Base-by-base conservation (phyloP, 2,888 invertebrate genomes). In the Horisme vitalbata region DNA sequence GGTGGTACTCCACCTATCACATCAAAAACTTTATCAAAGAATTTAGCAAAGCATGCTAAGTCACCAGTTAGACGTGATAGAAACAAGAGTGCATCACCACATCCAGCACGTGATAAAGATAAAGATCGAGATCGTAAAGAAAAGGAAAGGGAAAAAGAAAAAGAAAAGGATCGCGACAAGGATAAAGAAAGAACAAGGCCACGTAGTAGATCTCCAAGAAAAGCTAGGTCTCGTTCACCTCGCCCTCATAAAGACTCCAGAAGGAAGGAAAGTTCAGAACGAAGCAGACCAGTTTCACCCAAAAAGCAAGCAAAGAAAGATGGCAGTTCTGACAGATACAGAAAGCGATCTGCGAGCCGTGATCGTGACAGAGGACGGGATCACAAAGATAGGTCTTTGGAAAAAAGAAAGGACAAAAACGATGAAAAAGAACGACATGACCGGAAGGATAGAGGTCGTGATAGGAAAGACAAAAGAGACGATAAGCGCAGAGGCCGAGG, bases 361-460 rank as follows among this genome's bases (percentile, higher is more conserved):
- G 91, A 91, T 34, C 87, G 89, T 63, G 93, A 84, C 58, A 89
- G 84, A 77, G 91, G 83, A 41, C 88, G 75, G 61, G 92, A 75
- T 60, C 83, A 83, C 52, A 91, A 85, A 68, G 90, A 87, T 62
- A 85, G 74, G 63, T 91, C 77, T 49, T 71, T 83, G 64, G 91
- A 90, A 60, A 77, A 83, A 55, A 78, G 90, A 45, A 91, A 91
- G 68, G 84, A 90, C 46, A 90, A 91, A 67, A 83, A 90, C 61
- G 91, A 91, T 49, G 91, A 91, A 32, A 90, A 91, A 68, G 92
- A 92, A 59, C 81, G 91, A 65, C 87, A 93, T 55, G 94, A 94
- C 45, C 87, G 94, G 34, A 93, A 93, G 56, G 95, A 95, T 55
- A 88, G 95, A 53, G 94, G 94, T 38, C 92, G 95, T 41, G 91